Evolutionary conservation across 2,113 vertebrate species (phyloP).

Genomic region (Marmota monax): DNA sequence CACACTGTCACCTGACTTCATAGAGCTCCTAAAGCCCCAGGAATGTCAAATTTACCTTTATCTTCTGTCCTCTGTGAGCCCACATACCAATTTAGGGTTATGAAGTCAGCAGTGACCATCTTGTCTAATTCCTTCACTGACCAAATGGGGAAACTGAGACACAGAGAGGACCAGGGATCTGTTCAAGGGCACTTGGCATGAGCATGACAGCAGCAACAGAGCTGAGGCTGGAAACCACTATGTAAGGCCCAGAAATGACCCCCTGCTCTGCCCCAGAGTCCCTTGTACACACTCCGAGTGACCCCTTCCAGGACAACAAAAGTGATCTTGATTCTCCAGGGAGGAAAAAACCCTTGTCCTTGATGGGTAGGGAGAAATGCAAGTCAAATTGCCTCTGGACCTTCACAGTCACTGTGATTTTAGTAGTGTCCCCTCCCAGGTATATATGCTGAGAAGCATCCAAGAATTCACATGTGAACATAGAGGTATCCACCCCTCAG

Average conservation of each 20-base stretch:
- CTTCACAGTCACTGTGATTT: background rate
- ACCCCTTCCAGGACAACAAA: constrained; percentile 18
- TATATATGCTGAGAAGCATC: background rate
- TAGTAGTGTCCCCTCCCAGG: background rate
- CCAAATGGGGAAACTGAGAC: background rate
- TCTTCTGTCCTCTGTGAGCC: background rate
- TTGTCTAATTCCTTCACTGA: background rate
- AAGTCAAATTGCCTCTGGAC: background rate
- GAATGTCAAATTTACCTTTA: background rate
- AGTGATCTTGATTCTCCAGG: background rate
- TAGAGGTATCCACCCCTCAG: no score
- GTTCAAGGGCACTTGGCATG: background rate
- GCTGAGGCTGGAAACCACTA: background rate
- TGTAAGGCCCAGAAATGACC: background rate
- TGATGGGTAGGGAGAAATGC: background rate
- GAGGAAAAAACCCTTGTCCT: background rate
- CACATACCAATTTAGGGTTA: background rate
- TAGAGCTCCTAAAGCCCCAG: background rate
- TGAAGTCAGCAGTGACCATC: background rate
- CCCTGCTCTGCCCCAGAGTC: background rate
- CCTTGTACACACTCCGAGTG: background rate
- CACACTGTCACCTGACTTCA: background rate
- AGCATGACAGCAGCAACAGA: background rate
- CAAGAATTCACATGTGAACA: background rate
- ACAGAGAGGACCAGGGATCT: background rate